These are phyloP conservation scores for Diabrotica virgifera DNA, from an alignment of 1,140 invertebrate genomes.

Conservation along the genomic window DNA sequence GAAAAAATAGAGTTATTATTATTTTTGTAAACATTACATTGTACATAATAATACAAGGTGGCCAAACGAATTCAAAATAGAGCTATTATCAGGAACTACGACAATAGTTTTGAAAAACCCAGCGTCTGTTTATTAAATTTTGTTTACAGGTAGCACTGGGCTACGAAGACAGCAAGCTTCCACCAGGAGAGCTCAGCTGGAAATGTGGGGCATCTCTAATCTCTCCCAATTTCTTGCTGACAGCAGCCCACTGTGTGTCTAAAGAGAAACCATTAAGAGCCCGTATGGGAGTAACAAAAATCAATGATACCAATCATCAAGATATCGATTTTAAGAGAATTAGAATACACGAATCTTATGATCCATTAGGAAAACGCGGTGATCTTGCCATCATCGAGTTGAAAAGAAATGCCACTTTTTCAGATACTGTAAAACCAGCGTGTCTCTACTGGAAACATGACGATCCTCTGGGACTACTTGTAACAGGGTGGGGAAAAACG, in stretches of 20 bases:
- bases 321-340: constrained; percentile 33
- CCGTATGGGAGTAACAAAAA: constrained; percentile 35
- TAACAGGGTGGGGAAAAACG: constrained; percentile 40
- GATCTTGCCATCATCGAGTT: constrained; percentile 41
- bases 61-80: too few species aligned
- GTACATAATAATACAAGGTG: too few species aligned
- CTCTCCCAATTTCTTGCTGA: constrained; percentile 37
- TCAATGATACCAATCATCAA: constrained; percentile 23
- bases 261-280: constrained; percentile 28
- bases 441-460: constrained; percentile 39
- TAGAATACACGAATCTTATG: constrained; percentile 35
- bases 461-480: constrained; percentile 37
- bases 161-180: constrained; percentile 24
- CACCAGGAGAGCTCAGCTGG: constrained; percentile 22
- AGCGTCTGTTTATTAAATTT: not conserved
- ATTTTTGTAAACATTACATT: too few species aligned
- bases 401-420: constrained; percentile 25
- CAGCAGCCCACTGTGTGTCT: constrained; percentile 43
- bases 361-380: constrained; percentile 28
- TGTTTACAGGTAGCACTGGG: constrained; percentile 37
- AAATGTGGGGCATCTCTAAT: constrained; percentile 41
- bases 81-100: too few species aligned
- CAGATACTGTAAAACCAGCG: constrained; percentile 36
- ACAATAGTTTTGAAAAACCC: too few species aligned
- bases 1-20: not conserved